Evolutionary conservation across 2,797 vertebrate species (phyloP).

Genomic region (Phoebastria nigripes): DNA sequence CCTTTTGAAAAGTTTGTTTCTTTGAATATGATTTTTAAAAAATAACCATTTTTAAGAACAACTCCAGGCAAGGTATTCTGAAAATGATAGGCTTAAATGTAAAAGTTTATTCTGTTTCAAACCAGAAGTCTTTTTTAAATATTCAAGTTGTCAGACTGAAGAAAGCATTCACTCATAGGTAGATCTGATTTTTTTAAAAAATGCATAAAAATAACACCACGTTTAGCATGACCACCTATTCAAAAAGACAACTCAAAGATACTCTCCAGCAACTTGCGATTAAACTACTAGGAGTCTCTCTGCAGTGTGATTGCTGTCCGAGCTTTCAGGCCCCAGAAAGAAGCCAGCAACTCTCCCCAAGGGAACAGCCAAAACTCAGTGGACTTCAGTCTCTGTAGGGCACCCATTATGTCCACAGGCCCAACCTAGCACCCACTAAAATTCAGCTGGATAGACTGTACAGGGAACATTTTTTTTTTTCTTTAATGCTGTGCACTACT

Average conservation of each 20-base stretch:
- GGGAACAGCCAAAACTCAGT: neutral
- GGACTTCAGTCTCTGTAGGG: neutral
- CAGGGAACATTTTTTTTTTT: neutral
- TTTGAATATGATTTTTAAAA: neutral
- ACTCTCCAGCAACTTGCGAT: neutral
- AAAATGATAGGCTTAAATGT: neutral
- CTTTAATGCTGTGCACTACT: neutral
- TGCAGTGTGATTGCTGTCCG: neutral
- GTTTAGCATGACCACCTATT: neutral
- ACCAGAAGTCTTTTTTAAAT: neutral
- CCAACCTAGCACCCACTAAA: neutral
- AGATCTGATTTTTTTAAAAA: neutral
- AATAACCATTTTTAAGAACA: neutral
- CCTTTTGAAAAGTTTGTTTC: neutral
- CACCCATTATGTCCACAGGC: neutral
- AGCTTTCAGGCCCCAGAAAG: neutral
- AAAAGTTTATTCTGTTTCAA: neutral
- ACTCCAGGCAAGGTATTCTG: neutral
- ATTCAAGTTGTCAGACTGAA: neutral
- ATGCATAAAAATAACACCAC: neutral
- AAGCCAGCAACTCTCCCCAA: neutral
- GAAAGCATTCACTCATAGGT: neutral
- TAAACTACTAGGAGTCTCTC: neutral
- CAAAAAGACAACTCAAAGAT: neutral
- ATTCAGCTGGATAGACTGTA: neutral